Evolutionary conservation across 2,888 invertebrate genomes (phyloP).

Genomic region (Agonopterix alstromeriana): DNA sequence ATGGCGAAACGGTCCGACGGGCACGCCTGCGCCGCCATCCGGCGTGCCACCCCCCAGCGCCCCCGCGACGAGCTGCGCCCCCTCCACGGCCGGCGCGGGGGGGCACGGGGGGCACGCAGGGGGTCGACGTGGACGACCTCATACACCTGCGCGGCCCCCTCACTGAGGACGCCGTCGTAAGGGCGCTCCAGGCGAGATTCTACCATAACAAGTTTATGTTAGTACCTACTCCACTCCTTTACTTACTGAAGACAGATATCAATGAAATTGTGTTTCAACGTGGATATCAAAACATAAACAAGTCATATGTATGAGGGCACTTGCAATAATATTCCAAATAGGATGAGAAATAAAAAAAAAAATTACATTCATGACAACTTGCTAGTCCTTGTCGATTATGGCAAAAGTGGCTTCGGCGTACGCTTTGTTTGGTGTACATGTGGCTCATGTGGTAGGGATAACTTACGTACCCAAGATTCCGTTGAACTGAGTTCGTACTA

Average conservation of each 20-base stretch:
- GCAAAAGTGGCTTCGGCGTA: background rate
- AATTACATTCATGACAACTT: too few species aligned
- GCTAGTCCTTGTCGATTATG: background rate
- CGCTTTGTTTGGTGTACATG: too few species aligned
- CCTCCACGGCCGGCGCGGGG: constrained; percentile 23
- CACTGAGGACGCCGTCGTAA: constrained; percentile 95
- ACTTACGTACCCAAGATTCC: too few species aligned
- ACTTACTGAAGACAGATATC: background rate
- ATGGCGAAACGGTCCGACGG: constrained; percentile 13
- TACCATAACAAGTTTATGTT: constrained; percentile 92
- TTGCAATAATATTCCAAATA: too few species aligned
- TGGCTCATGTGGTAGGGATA: too few species aligned
- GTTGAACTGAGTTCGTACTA: too few species aligned
- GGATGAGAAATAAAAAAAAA: too few species aligned
- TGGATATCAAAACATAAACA: too few species aligned
- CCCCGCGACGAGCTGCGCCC: constrained; percentile 13
- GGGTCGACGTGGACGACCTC: constrained; percentile 87
- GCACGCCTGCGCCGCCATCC: constrained; percentile 10
- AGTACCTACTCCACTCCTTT: constrained; percentile 57
- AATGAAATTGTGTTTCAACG: too few species aligned
- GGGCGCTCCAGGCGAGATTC: constrained; percentile 93
- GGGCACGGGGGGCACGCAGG: constrained; percentile 22
- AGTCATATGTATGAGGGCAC: too few species aligned
- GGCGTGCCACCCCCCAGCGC: constrained; percentile 14
- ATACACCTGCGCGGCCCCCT: constrained; percentile 95